A percentile compares a stretch with the other conserved stretches of the same genome.
These are phyloP conservation scores for Girardia tigrina DNA, from an alignment of 2,888 invertebrate species.

Conservation along the genomic window DNA sequence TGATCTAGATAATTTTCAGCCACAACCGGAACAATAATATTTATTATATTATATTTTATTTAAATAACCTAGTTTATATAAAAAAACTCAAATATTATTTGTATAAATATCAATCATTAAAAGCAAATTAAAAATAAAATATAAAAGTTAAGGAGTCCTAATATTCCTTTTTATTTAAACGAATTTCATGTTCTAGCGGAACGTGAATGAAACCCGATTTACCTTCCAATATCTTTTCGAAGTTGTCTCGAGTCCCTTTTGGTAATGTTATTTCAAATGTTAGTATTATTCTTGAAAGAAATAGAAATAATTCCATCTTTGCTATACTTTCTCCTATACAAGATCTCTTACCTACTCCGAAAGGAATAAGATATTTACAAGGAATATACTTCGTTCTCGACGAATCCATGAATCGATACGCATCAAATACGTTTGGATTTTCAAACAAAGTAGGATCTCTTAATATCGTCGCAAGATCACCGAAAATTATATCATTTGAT, in stretches of 20 bases:
- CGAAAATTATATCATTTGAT: neutral
- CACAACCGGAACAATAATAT: too few relatives aligned
- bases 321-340: neutral
- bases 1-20: too few relatives aligned
- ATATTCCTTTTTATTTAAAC: too few relatives aligned
- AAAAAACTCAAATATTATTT: too few relatives aligned
- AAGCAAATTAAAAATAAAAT: too few relatives aligned
- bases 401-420: neutral
- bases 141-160: too few relatives aligned
- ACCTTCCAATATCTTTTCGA: neutral
- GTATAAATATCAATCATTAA: too few relatives aligned
- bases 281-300: neutral
- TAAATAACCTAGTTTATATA: too few relatives aligned
- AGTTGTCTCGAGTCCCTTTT: neutral
- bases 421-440: neutral
- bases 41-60: too few relatives aligned
- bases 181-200: neutral
- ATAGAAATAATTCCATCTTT: neutral
- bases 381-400: slow-evolving; percentile 1
- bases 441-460: neutral
- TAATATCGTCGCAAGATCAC: neutral
- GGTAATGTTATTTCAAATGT: neutral
- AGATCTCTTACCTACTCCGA: neutral
- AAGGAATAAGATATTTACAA: neutral
- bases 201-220: neutral